These are phyloP conservation scores for Geothlypis trichas DNA, from an alignment of 2,113 vertebrate genomes.

Conservation along the genomic window DNA sequence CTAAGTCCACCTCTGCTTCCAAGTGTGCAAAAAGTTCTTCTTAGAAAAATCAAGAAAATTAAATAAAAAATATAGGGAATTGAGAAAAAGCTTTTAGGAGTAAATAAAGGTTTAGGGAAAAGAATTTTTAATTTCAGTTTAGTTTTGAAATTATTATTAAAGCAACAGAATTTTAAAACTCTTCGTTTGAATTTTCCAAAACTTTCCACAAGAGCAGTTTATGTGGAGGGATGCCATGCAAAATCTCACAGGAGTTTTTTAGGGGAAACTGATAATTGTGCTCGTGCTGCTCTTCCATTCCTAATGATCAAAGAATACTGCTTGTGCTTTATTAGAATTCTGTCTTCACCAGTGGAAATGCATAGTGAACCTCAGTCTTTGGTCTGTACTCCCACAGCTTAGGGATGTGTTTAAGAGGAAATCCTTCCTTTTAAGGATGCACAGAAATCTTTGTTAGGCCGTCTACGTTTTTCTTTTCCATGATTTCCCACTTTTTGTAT, in stretches of 20 bases:
- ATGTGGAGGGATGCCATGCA: not conserved
- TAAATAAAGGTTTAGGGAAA: not conserved
- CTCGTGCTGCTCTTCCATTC: not conserved
- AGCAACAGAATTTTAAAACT: not conserved
- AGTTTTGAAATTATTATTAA: not conserved
- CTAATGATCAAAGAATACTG: not conserved
- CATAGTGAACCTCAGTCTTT: not conserved
- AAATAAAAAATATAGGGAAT: not conserved
- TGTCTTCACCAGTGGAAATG: not conserved
- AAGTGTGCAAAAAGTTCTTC: not conserved
- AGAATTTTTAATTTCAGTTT: not conserved
- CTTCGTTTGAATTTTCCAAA: not conserved
- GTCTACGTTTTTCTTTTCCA: not conserved
- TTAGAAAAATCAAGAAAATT: not conserved
- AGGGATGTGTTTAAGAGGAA: not conserved
- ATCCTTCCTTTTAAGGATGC: not conserved
- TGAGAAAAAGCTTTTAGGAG: not conserved
- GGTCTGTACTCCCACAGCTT: not conserved
- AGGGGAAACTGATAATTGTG: not conserved
- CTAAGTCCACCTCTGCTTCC: not conserved
- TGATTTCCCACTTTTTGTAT: not conserved
- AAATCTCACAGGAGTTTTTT: not conserved
- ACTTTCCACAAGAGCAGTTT: not conserved
- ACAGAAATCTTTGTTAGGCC: not conserved
- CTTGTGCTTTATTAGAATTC: not conserved